phyloP scores from a whole-genome alignment of 2,113 vertebrate genomes.

The Salvator merianae region DNA sequence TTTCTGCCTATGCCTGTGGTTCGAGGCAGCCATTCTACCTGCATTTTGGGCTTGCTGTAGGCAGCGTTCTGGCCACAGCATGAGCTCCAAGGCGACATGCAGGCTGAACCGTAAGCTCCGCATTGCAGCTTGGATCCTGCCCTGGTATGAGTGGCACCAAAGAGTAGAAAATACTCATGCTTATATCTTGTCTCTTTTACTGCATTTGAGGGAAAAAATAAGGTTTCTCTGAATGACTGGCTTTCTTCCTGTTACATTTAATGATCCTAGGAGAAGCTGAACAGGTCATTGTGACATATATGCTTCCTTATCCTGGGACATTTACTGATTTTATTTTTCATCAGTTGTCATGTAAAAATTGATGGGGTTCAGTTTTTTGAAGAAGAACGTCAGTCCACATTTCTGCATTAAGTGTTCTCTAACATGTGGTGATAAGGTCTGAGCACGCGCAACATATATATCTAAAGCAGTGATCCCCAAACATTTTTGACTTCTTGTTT shows the following conservation, averaged over 20 bases:
- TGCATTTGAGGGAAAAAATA: too few species aligned
- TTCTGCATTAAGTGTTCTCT: background rate
- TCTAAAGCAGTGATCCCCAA: background rate
- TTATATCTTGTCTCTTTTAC: background rate
- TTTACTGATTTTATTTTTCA: background rate
- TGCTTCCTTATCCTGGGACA: background rate
- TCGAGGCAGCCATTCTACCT: too few species aligned
- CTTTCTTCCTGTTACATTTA: background rate
- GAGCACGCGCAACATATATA: background rate
- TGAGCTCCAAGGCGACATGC: too few species aligned
- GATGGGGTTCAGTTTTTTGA: too few species aligned
- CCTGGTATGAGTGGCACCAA: background rate
- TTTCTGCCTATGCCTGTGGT: too few species aligned
- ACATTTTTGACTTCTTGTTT: too few species aligned
- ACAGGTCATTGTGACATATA: background rate
- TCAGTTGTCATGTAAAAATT: background rate
- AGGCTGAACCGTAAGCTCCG: background rate
- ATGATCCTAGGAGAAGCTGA: background rate
- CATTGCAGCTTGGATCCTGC: background rate
- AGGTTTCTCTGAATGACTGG: background rate
- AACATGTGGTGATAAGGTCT: background rate
- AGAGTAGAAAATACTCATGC: background rate
- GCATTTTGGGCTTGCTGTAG: too few species aligned
- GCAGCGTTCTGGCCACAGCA: too few species aligned
- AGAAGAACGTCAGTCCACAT: background rate